A percentile compares a stretch with the other conserved stretches of the same genome.
Evolutionary conservation across 2,888 invertebrate species (phyloP).

Genomic region (Nemotelus nigrinus): DNA sequence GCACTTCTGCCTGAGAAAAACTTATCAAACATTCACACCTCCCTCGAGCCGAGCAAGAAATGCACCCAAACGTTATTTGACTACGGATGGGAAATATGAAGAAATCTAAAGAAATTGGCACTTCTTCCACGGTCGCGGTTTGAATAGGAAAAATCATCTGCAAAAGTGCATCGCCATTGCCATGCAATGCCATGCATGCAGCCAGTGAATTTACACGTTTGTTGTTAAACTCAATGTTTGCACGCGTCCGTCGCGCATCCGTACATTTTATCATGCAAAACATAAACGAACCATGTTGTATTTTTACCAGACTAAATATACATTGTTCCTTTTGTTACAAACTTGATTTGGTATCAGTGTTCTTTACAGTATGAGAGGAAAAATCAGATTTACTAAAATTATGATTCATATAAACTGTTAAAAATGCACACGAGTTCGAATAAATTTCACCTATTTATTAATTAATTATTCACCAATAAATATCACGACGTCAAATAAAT

Average conservation of each 20-base stretch:
- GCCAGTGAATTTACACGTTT: constrained; percentile 28
- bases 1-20: no score
- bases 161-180: constrained; percentile 3
- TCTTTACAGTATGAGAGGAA: constrained; percentile 2
- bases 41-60: no score
- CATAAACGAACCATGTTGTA: constrained; percentile 32
- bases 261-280: neutral
- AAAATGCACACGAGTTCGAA: neutral
- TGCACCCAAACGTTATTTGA: neutral
- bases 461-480: no score
- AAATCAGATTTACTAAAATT: neutral
- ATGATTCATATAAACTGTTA: neutral
- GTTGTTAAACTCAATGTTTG: constrained; percentile 33
- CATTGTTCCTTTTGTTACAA: neutral
- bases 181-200: neutral
- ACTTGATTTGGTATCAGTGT: neutral
- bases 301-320: neutral
- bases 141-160: constrained; percentile 26
- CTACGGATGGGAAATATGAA: neutral
- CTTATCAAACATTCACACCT: no score
- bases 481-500: no score
- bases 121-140: constrained; percentile 4
- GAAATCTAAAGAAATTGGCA: constrained; percentile 33
- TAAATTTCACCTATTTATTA: no score
- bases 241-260: constrained; percentile 1